Evolutionary conservation across 2,113 vertebrate species (phyloP), one percentile per base, ranked within the genome.

Genomic region (Pygoscelis adeliae): DNA sequence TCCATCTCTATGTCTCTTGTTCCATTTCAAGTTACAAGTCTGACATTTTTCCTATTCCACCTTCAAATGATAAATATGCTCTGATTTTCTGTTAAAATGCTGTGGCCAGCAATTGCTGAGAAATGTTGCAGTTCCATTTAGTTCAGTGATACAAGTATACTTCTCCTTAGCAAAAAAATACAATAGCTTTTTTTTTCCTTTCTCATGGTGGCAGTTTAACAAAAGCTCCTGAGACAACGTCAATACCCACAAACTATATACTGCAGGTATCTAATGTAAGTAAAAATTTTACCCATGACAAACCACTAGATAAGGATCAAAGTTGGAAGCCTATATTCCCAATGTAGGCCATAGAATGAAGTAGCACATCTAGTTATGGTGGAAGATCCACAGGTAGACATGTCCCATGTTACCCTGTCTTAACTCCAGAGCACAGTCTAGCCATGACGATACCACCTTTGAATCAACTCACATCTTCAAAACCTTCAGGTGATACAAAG

Each of bases 131-230:
- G 91, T 87, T 74, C 25, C 20, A 1, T 27, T 71, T 6, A 36
- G 32, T 26, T 87, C 67, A 29, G 2, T 13, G 16, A 67, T 23
- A 40, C 4, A 27, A 2, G 5, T n/a, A 23, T 32, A 21, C 27
- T 47, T 30, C 34, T 53, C 16, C 7, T 80, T 34, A 19, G 7
- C 13, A 56, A 23, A 77, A 47, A 36, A 20, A 5, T 3, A 9
- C 4, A 36, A 19, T 4, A 4, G 5, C 0, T 58, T 56, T 49
- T 53, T 32, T 23, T 32, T 18, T 5, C 1, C 3, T n/a, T 8
- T 62, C 22, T 93, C n/a, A 17, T 27, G 4, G n/a, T 18, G 34
- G n/a, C 52, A 34, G 21, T 22, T 65, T 23, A 36, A 38, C 19
- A 6, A 81, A 49, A 18, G 9, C 46, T 44, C 7, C 50, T 29